Percentiles rank a stretch among this genome's conserved stretches.
Evolutionary conservation across 2,113 vertebrate species (phyloP).

Genomic region (Anarrhichthys ocellatus): DNA sequence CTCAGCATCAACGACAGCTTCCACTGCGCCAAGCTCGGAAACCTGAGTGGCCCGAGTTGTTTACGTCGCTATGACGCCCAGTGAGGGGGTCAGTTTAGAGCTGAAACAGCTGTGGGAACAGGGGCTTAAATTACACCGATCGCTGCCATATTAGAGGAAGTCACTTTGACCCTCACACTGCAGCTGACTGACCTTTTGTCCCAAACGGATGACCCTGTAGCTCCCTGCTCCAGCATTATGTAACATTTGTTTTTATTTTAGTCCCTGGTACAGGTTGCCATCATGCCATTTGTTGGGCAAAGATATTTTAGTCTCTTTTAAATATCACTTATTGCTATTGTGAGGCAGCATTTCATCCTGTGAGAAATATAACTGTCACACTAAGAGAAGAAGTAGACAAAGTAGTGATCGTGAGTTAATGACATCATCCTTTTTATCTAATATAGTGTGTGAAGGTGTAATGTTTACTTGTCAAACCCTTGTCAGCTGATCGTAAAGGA

Average conservation of each 20-base stretch:
- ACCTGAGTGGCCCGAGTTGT: slow-evolving; percentile 12
- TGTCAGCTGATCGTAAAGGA: background rate
- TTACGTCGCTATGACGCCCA: background rate
- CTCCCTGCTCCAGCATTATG: background rate
- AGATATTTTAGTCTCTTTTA: background rate
- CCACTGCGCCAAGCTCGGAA: slow-evolving; percentile 21
- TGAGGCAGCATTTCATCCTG: background rate
- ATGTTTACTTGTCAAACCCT: background rate
- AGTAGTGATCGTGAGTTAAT: background rate
- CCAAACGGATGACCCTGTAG: background rate
- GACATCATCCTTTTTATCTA: background rate
- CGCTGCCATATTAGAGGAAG: background rate
- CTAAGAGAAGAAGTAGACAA: background rate
- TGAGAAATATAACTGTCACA: background rate
- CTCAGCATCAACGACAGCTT: slow-evolving; percentile 24
- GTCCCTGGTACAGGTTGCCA: background rate
- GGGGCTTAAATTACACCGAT: slow-evolving; percentile 9
- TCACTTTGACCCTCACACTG: background rate
- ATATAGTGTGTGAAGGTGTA: background rate
- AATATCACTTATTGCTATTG: background rate
- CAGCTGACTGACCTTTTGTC: slow-evolving; percentile 17
- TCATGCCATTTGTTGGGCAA: background rate
- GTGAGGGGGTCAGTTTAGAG: background rate
- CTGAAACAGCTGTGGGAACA: background rate
- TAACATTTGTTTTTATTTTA: background rate